Percentiles rank a stretch among this genome's conserved stretches.
Evolutionary conservation across 2,888 invertebrate genomes (phyloP).

Genomic region (Pyrrhosoma nymphula): DNA sequence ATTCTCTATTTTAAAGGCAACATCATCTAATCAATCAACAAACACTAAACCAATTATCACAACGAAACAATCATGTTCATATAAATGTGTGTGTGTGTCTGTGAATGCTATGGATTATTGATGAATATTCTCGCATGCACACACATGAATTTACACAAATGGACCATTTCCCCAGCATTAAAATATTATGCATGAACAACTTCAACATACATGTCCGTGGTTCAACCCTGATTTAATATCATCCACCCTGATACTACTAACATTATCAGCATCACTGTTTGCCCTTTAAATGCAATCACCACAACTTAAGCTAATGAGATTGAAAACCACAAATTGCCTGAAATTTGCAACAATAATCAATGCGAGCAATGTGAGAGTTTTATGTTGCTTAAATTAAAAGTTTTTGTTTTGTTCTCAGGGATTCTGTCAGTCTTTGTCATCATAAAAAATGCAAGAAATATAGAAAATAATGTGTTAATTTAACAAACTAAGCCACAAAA

Average conservation of each 20-base stretch:
- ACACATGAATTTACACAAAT: not conserved
- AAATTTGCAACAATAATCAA: not conserved
- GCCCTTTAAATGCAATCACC: not conserved
- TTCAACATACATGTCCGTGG: not conserved
- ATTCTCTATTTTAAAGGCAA: not conserved
- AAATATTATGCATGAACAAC: not conserved
- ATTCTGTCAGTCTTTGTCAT: constrained; percentile 48
- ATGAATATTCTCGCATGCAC: not conserved
- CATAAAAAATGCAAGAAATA: not conserved
- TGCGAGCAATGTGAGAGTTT: not conserved
- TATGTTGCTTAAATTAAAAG: not conserved
- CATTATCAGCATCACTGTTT: not conserved
- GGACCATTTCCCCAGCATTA: not conserved
- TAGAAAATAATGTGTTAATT: constrained; percentile 19
- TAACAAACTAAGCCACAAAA: constrained; percentile 22
- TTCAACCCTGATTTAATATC: not conserved
- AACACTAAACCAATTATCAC: not conserved
- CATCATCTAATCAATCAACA: not conserved
- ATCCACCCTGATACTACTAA: not conserved
- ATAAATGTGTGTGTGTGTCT: not conserved
- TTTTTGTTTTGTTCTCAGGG: not conserved
- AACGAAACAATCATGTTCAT: not conserved
- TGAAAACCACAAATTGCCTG: not conserved
- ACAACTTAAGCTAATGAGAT: not conserved
- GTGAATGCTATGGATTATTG: not conserved